A percentile compares a stretch with the other conserved stretches of the same genome.
Conservation (phyloP, 2,797 vertebrate species). For the Sebastes diaconus region DNA sequence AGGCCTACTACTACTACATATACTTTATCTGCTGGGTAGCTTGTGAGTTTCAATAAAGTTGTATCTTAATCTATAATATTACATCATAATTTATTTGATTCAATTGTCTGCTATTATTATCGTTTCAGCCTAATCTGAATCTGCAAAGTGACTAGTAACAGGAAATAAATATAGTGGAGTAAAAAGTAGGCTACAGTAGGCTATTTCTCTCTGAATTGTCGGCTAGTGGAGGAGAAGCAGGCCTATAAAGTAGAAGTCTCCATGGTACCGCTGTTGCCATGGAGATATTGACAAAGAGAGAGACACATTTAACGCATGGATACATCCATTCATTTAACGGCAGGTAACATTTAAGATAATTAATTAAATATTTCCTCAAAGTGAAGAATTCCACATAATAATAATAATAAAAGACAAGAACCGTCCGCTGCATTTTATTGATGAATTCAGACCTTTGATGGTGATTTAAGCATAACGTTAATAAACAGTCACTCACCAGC, state of each 20-base stretch:
- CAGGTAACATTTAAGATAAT: not conserved
- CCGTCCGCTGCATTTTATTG: not conserved
- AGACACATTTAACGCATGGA: not conserved
- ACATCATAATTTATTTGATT: not conserved
- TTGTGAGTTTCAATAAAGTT: not conserved
- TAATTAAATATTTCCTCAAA: not conserved
- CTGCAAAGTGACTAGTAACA: not conserved
- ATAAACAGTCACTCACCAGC: not conserved
- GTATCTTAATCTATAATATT: not conserved
- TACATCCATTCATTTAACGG: too few relatives aligned
- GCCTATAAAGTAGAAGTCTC: slow-evolving; percentile 16
- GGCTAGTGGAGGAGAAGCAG: too few relatives aligned
- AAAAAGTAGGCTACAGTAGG: not conserved
- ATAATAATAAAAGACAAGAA: not conserved
- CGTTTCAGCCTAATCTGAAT: too few relatives aligned
- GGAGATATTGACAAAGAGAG: slow-evolving; percentile 32
- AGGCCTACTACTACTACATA: too few relatives aligned
- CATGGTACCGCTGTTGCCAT: slow-evolving; percentile 68
- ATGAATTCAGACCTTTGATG: not conserved
- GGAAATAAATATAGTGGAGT: not conserved
- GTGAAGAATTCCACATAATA: not conserved
- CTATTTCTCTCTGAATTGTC: too few relatives aligned
- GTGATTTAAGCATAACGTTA: not conserved
- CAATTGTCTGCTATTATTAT: fast-evolving
- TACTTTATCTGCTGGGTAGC: too few relatives aligned